Base-by-base conservation (phyloP, 2,113 vertebrate genomes). In the Callocephalon fimbriatum region DNA sequence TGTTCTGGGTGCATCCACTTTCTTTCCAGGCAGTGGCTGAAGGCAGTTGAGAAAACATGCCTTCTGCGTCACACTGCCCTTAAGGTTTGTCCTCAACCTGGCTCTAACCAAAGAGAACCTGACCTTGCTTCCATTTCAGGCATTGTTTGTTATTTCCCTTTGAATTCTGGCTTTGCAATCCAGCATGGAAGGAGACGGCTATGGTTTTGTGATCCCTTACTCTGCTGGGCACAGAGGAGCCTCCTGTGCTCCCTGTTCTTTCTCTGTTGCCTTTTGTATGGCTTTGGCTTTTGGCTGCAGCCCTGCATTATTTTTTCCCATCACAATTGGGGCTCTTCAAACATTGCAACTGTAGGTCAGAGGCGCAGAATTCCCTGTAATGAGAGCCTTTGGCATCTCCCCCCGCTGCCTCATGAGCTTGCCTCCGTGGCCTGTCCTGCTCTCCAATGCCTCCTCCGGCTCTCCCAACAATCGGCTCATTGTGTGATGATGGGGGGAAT, bases 401-500 rank as follows among this genome's bases (percentile, higher is more conserved):
- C 42, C 65, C 78, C 5, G 18, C 90, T 80, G 93, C 91, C 95
- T 92, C 45, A 11, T 91, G 92, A 76, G 93, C 50, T 96, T 96
- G 93, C 21, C 31, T 94, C 62, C 74, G n/a, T 95, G 86, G 71
- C 75, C 70, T 89, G 95, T 95, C 94, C 93, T 8, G 4, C 89
- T 91, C 15, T 58, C 93, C 82, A 85, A 29, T 6, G 51, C 96
- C 94, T 96, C 92, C 92, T 53, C 37, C 31, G n/a, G 90, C 94
- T 90, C 94, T 42, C 72, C 38, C 95, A 79, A 97, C 98, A 98
- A 98, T 98, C 53, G 0, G 25, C 58, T 71, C 96, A 97, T 98
- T 98, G 98, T 98, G 91, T 56, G 68, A 18, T 67, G 86, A 32
- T 38, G 86, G 65, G 26, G 76, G 48, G 17, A 86, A 65, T 14